Conservation (phyloP, 2,888 invertebrate species). For the Choristoneura rosaceana region DNA sequence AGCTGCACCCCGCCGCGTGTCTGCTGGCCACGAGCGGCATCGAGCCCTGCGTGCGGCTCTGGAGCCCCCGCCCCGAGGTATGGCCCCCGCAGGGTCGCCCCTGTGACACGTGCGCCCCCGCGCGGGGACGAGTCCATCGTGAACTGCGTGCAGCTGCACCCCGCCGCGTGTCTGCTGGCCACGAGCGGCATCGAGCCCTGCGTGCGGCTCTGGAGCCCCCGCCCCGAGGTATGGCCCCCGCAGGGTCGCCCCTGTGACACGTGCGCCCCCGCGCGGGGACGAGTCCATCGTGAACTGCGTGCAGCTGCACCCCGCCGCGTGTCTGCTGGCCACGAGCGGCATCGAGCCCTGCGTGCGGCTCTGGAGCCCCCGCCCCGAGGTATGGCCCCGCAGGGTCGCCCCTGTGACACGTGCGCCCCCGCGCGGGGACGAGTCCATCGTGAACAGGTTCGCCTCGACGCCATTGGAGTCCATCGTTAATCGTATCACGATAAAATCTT, state of each 20-base stretch:
- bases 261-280: conserved; percentile 93
- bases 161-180: conserved; percentile 94
- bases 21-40: conserved; percentile 98
- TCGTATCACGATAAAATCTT: too few relatives aligned
- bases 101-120: conserved; percentile 90
- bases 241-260: too few relatives aligned
- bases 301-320: conserved; percentile 95
- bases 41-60: conserved; percentile 95
- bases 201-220: conserved; percentile 96
- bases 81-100: too few relatives aligned
- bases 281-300: conserved; percentile 98
- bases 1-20: conserved; percentile 95
- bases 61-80: conserved; percentile 91
- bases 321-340: conserved; percentile 97
- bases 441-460: too few relatives aligned
- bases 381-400: too few relatives aligned
- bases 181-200: conserved; percentile 98
- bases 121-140: conserved; percentile 97
- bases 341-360: conserved; percentile 97
- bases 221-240: conserved; percentile 77
- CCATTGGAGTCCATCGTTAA: too few relatives aligned
- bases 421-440: conserved; percentile 96
- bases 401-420: conserved; percentile 91
- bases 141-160: conserved; percentile 98
- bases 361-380: conserved; percentile 92